phyloP scores from a whole-genome alignment of 2,113 vertebrate genomes.

The Xiphorhynchus elegans region DNA sequence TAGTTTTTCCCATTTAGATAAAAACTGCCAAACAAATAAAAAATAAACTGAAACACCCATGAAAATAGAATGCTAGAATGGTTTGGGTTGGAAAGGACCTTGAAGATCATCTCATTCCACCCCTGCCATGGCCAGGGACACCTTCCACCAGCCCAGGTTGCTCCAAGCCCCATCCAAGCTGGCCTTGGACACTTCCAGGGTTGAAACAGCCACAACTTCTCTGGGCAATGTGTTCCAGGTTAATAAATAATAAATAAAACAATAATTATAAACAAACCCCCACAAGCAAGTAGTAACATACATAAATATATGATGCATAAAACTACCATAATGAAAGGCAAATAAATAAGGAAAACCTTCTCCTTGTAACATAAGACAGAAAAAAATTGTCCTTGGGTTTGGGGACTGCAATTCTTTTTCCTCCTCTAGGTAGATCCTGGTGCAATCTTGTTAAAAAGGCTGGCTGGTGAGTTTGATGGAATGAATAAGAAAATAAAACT shows the following conservation, averaged over 20 bases:
- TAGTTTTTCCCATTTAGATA: not conserved
- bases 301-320: not conserved
- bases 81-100: not conserved
- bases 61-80: not conserved
- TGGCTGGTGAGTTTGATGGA: not conserved
- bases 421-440: accelerated
- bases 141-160: not conserved
- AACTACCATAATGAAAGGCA: not conserved
- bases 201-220: not conserved
- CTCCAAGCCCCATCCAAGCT: not conserved
- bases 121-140: not conserved
- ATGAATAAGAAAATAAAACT: not conserved
- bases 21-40: not conserved
- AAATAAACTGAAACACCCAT: accelerated
- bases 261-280: not conserved
- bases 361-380: not conserved
- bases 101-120: not conserved
- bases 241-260: not conserved
- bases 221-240: not conserved
- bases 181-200: not conserved
- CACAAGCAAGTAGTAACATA: not conserved
- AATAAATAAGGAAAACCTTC: not conserved
- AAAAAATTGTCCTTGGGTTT: not conserved
- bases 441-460: not conserved
- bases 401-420: not conserved